phyloP scores from a whole-genome alignment of 2,113 vertebrate genomes.

The Pelecanoides urinatrix region DNA sequence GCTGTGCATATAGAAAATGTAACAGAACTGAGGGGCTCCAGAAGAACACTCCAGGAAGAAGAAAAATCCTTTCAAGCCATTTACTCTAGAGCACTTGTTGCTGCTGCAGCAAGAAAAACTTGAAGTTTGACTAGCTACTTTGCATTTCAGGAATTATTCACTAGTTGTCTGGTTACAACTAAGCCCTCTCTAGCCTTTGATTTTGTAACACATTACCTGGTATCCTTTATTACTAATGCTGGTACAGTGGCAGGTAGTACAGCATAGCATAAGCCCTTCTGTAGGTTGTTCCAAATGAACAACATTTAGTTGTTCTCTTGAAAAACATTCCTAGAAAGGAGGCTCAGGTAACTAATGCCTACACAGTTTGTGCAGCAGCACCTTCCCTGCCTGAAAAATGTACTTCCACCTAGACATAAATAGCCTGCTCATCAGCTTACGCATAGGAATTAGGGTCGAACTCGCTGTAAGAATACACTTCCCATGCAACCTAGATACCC shows the following conservation, averaged over 20 bases:
- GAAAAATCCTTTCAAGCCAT: not conserved
- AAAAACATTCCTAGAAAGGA: not conserved
- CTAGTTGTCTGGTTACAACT: not conserved
- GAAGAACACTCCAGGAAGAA: rapidly evolving
- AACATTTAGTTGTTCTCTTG: not conserved
- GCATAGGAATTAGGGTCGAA: not conserved
- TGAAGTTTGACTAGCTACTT: not conserved
- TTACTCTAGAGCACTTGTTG: not conserved
- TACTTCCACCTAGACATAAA: not conserved
- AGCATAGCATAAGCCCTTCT: not conserved
- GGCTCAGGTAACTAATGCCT: not conserved
- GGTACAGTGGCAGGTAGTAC: not conserved
- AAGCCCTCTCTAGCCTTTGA: not conserved
- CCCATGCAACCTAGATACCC: not conserved
- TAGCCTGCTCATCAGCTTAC: not conserved
- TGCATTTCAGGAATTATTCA: not conserved
- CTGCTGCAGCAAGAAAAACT: not conserved
- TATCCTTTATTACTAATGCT: not conserved
- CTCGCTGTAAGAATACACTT: not conserved
- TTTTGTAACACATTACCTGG: not conserved
- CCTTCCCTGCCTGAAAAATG: not conserved
- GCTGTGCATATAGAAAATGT: not conserved
- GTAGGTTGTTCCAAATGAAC: not conserved
- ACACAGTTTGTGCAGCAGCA: not conserved
- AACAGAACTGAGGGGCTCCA: not conserved